Percentiles rank a stretch among this genome's conserved stretches.
These are phyloP conservation scores for Candidula unifasciata DNA, from an alignment of 2,888 invertebrate species.

Conservation along the genomic window DNA sequence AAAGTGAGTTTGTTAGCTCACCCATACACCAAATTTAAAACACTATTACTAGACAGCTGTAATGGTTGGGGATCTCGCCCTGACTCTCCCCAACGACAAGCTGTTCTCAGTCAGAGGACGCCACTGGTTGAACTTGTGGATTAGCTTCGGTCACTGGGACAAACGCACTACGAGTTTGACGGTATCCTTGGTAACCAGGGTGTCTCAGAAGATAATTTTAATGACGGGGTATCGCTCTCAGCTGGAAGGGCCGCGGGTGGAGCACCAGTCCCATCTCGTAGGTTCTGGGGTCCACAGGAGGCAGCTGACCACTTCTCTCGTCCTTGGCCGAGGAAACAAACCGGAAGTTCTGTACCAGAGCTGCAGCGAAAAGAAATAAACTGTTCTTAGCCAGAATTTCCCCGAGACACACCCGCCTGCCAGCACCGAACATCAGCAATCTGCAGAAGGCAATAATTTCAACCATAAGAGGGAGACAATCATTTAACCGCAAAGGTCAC, in stretches of 20 bases:
- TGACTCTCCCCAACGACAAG: too few relatives aligned
- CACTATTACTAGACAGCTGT: too few relatives aligned
- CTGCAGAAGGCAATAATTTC: slow-evolving; percentile 50
- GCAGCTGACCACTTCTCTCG: slow-evolving; percentile 9
- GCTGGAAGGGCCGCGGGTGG: slow-evolving; percentile 67
- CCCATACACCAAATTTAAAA: too few relatives aligned
- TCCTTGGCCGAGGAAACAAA: slow-evolving; percentile 56
- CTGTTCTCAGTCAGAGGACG: too few relatives aligned
- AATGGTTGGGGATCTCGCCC: too few relatives aligned
- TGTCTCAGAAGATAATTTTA: background rate
- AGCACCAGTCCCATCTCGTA: slow-evolving; percentile 71
- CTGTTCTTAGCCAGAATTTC: slow-evolving; percentile 72
- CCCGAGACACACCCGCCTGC: slow-evolving; percentile 72
- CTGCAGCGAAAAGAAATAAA: slow-evolving; percentile 68
- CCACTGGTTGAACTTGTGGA: too few relatives aligned
- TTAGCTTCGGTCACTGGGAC: too few relatives aligned
- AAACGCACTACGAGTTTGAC: too few relatives aligned
- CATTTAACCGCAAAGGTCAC: too few relatives aligned
- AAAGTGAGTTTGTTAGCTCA: too few relatives aligned
- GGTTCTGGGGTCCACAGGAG: slow-evolving; percentile 65
- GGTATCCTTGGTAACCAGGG: too few relatives aligned
- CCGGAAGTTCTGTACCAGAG: slow-evolving; percentile 64
- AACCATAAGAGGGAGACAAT: too few relatives aligned
- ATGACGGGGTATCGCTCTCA: slow-evolving; percentile 58
- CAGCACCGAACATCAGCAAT: slow-evolving; percentile 71